Evolutionary conservation across 2,888 invertebrate species (phyloP).

Genomic region (Scaptodrosophila latifasciaeformis): DNA sequence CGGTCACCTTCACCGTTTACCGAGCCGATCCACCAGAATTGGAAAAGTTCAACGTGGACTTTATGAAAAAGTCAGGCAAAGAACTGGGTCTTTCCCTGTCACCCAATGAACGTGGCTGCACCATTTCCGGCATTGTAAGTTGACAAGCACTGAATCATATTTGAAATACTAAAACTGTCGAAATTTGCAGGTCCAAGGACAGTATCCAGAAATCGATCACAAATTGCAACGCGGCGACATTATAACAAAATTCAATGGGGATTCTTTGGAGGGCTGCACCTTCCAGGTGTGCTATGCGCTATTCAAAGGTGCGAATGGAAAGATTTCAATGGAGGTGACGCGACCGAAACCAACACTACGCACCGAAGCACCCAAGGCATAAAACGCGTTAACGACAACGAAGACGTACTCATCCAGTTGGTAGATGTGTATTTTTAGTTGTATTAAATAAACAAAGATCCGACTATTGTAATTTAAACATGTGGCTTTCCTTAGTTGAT

Average conservation of each 20-base stretch:
- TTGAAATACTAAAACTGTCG: background rate
- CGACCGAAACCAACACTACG: slow-evolving; percentile 82
- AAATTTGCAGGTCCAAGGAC: slow-evolving; percentile 84
- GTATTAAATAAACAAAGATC: slow-evolving; percentile 43
- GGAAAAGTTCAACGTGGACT: slow-evolving; percentile 86
- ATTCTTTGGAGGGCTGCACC: slow-evolving; percentile 84
- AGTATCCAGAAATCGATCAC: slow-evolving; percentile 90
- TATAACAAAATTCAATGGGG: slow-evolving; percentile 90
- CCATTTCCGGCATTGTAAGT: slow-evolving; percentile 93
- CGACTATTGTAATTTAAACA: slow-evolving; percentile 51
- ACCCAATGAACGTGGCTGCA: slow-evolving; percentile 88
- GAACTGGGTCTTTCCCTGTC: slow-evolving; percentile 91
- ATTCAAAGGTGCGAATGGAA: slow-evolving; percentile 90
- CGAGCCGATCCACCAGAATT: slow-evolving; percentile 85
- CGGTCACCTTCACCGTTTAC: slow-evolving; percentile 88
- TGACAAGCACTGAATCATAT: background rate
- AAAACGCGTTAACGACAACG: slow-evolving; percentile 21
- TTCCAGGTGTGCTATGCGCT: slow-evolving; percentile 92
- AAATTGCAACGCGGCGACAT: slow-evolving; percentile 94
- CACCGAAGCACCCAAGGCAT: slow-evolving; percentile 65
- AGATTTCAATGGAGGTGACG: slow-evolving; percentile 88
- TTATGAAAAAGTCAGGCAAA: slow-evolving; percentile 90
- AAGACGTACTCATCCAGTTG: slow-evolving; percentile 11
- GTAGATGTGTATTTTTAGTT: slow-evolving; percentile 3
- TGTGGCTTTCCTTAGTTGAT: slow-evolving; percentile 31